Conservation (phyloP, 2,113 vertebrate genomes). For the Ochotona princeps region DNA sequence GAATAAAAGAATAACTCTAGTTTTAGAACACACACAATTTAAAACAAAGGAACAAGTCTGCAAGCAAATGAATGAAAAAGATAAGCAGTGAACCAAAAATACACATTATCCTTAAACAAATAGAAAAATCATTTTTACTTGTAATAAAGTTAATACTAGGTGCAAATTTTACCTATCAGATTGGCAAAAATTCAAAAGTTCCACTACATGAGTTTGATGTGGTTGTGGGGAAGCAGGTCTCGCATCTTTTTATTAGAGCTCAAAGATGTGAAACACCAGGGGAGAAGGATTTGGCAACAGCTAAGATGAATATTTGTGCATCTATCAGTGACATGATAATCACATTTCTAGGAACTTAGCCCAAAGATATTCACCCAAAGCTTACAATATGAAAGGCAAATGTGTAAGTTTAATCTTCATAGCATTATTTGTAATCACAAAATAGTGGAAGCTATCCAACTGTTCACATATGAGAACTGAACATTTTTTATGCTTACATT, state of each 20-base stretch:
- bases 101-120: neutral
- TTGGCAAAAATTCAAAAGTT: neutral
- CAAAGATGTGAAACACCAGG: neutral
- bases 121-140: neutral
- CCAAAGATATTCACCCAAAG: neutral
- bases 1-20: neutral
- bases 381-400: neutral
- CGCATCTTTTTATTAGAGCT: neutral
- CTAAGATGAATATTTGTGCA: neutral
- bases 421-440: neutral
- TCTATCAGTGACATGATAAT: neutral
- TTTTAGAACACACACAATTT: neutral
- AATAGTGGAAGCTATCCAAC: neutral
- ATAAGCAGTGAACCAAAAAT: neutral
- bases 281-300: neutral
- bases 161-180: neutral
- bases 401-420: neutral
- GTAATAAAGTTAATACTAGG: neutral
- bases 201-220: neutral
- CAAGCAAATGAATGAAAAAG: neutral
- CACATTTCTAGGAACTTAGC: neutral
- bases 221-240: neutral
- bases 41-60: neutral
- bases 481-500: accelerated
- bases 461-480: neutral